Conservation (phyloP, 1,140 invertebrate genomes). For the Alviniconcha marisindica region DNA sequence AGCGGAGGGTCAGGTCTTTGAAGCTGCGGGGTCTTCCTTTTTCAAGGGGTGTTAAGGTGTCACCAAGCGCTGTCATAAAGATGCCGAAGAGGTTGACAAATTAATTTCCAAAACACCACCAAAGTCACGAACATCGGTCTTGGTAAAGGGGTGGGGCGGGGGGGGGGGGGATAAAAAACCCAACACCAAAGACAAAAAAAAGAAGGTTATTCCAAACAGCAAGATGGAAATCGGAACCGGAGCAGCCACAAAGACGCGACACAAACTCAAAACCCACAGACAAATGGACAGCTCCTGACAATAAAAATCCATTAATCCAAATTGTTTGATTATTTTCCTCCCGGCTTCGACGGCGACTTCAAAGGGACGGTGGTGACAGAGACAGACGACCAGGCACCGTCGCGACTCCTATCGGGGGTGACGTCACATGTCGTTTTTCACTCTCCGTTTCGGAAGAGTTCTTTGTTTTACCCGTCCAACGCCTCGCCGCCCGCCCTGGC, state of each 20-base stretch:
- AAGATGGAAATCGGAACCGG: not conserved
- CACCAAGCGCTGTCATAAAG: conserved; percentile 19
- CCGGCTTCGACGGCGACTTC: conserved; percentile 27
- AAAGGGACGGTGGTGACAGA: conserved; percentile 30
- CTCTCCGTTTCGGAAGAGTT: not conserved
- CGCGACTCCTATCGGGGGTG: conserved; percentile 5
- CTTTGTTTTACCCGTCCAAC: conserved; percentile 34
- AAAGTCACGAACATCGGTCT: not conserved
- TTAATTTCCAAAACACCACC: conserved; percentile 36
- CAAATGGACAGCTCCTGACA: conserved; percentile 42
- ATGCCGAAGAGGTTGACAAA: conserved; percentile 30
- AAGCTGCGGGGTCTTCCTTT: conserved; percentile 7
- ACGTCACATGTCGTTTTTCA: conserved; percentile 36
- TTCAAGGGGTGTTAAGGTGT: conserved; percentile 11
- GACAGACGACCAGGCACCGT: conserved; percentile 27
- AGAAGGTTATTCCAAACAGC: too few relatives aligned
- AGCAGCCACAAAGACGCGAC: not conserved
- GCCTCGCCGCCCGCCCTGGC: not conserved
- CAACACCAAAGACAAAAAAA: not conserved
- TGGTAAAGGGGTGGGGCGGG: too few relatives aligned
- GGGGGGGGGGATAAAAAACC: too few relatives aligned
- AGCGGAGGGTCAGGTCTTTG: conserved; percentile 1
- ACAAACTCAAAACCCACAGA: conserved; percentile 35
- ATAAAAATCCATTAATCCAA: conserved; percentile 45
- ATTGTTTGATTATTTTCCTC: conserved; percentile 42